phyloP scores from a whole-genome alignment of 2,797 vertebrate genomes.

The Propithecus deckenii region DNA sequence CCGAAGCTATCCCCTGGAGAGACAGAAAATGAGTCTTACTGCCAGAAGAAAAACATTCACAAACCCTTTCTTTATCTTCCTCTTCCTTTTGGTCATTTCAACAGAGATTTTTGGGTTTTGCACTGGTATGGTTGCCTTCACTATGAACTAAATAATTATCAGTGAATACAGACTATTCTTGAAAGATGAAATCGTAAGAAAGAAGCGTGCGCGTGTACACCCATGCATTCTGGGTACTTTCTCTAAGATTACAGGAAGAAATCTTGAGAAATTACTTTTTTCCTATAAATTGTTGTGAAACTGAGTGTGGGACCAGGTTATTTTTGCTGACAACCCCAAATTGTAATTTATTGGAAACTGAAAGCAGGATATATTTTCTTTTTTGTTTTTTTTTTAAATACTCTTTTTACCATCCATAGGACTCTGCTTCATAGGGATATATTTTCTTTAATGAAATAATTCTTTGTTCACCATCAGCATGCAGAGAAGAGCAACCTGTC shows the following conservation, averaged over 20 bases:
- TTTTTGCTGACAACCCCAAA: slow-evolving; percentile 39
- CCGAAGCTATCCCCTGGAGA: slow-evolving; percentile 64
- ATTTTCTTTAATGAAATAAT: not conserved
- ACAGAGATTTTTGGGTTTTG: slow-evolving; percentile 50
- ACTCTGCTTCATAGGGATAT: too few relatives aligned
- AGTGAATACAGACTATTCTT: not conserved
- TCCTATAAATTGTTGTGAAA: not conserved
- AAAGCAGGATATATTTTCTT: slow-evolving; percentile 10
- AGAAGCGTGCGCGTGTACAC: not conserved
- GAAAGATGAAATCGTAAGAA: not conserved
- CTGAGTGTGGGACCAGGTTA: not conserved
- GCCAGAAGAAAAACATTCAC: slow-evolving; percentile 76
- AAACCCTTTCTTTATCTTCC: slow-evolving; percentile 71
- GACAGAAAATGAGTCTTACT: slow-evolving; percentile 51
- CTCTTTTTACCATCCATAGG: not conserved
- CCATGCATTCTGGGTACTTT: not conserved
- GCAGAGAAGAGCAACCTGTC: not conserved
- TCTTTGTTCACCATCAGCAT: not conserved
- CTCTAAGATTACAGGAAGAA: not conserved
- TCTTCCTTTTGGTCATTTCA: not conserved
- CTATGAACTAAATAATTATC: slow-evolving; percentile 39
- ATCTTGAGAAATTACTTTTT: slow-evolving; percentile 36
- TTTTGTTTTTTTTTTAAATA: not conserved
- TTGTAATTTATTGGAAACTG: not conserved
- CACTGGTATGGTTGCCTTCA: slow-evolving; percentile 49